Evolutionary conservation across 1,140 invertebrate genomes (phyloP).

Genomic region (Ditylenchus dipsaci): DNA sequence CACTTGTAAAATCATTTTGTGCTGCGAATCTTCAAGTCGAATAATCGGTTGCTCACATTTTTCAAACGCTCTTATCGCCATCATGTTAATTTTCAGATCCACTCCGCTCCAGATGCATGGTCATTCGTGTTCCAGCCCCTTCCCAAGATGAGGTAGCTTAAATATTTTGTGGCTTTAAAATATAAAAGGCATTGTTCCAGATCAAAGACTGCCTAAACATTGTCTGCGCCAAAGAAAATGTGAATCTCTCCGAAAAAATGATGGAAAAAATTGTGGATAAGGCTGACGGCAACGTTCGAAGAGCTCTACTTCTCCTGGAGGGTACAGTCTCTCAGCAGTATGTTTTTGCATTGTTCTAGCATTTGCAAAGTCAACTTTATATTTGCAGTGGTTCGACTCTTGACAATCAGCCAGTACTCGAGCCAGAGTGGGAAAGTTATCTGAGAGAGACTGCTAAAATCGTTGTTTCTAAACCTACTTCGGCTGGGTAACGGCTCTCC

Average conservation of each 20-base stretch:
- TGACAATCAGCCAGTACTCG: constrained; percentile 73
- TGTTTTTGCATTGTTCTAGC: constrained; percentile 45
- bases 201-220: constrained; percentile 62
- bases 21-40: constrained; percentile 85
- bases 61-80: no score
- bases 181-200: constrained; percentile 17
- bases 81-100: constrained; percentile 65
- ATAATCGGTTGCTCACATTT: constrained; percentile 83
- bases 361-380: background rate
- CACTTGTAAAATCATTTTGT: constrained; percentile 88
- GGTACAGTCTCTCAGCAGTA: constrained; percentile 83
- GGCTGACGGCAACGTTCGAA: constrained; percentile 81
- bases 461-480: constrained; percentile 81
- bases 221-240: constrained; percentile 79
- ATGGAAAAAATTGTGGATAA: constrained; percentile 73
- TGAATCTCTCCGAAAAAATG: constrained; percentile 73
- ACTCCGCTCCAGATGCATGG: constrained; percentile 86
- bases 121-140: constrained; percentile 82
- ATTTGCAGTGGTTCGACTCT: constrained; percentile 67
- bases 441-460: constrained; percentile 78
- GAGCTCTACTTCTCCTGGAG: constrained; percentile 88
- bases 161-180: constrained; percentile 1
- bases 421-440: constrained; percentile 88
- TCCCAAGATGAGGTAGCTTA: constrained; percentile 69
- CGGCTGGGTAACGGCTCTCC: constrained; percentile 64